phyloP scores from a whole-genome alignment of 2,888 invertebrate genomes.

The Minunthozetes semirufus region DNA sequence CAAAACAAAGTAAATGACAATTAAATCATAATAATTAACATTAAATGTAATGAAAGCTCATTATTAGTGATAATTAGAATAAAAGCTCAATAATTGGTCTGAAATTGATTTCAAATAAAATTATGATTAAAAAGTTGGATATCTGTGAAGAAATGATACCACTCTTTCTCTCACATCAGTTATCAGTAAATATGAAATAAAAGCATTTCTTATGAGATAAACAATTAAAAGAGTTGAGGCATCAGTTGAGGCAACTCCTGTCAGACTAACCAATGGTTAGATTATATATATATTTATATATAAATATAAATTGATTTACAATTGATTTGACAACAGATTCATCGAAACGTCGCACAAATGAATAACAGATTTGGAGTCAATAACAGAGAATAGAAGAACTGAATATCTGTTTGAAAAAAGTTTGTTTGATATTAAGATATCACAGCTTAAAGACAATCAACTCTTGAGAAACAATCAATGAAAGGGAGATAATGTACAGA shows the following conservation, averaged over 20 bases:
- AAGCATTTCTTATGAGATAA: not conserved
- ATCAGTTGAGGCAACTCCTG: constrained; percentile 14
- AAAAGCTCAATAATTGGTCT: too few species aligned
- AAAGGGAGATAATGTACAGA: too few species aligned
- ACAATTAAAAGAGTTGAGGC: not conserved
- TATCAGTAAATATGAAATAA: not conserved
- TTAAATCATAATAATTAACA: too few species aligned
- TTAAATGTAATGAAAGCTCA: too few species aligned
- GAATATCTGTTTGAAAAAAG: constrained; percentile 5
- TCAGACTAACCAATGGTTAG: not conserved
- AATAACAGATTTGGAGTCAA: not conserved
- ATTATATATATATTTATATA: not conserved
- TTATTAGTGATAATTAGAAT: too few species aligned
- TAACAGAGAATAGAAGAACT: not conserved
- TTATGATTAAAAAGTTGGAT: too few species aligned
- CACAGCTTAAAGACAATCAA: constrained; percentile 27
- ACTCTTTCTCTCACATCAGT: not conserved
- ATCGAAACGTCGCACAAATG: not conserved
- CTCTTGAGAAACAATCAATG: not conserved
- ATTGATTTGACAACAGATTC: constrained; percentile 29
- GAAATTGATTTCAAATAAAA: too few species aligned
- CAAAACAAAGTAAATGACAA: too few species aligned
- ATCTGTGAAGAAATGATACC: too few species aligned
- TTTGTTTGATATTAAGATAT: constrained; percentile 27
- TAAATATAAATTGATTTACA: not conserved